A percentile compares a stretch with the other conserved stretches of the same genome.
These are phyloP conservation scores for Dryococelus australis DNA, from an alignment of 2,888 invertebrate species.

Conservation along the genomic window DNA sequence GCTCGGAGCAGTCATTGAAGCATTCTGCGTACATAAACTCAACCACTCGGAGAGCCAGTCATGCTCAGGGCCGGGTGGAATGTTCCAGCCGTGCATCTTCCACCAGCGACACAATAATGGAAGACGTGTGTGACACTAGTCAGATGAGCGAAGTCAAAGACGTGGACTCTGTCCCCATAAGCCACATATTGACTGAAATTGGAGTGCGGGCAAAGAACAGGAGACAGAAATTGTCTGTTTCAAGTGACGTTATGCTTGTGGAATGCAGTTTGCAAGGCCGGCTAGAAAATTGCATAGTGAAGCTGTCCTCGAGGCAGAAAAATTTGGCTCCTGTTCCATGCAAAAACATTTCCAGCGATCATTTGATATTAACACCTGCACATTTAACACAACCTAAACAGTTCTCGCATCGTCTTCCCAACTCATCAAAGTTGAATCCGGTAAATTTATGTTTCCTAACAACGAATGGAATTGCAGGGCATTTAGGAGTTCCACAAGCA, in stretches of 20 bases:
- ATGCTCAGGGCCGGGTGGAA: neutral
- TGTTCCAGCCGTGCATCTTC: neutral
- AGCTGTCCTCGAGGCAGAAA: conserved; percentile 38
- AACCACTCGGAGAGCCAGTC: neutral
- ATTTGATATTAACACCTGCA: neutral
- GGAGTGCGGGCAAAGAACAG: conserved; percentile 32
- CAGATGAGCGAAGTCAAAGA: neutral
- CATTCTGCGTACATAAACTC: conserved; percentile 23
- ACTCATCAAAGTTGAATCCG: conserved; percentile 52
- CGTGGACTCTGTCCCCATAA: neutral
- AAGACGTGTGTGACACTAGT: neutral
- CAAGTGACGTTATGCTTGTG: conserved; percentile 41
- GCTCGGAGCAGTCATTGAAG: conserved; percentile 41
- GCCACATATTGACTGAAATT: conserved; percentile 31
- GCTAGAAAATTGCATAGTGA: conserved; percentile 49
- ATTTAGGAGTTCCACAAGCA: neutral
- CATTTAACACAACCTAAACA: neutral
- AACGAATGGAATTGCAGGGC: conserved; percentile 49
- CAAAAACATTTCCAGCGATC: neutral
- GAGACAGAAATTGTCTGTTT: conserved; percentile 18
- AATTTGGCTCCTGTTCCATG: neutral
- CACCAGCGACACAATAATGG: neutral
- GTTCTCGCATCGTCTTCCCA: neutral
- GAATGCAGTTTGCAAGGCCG: conserved; percentile 48
- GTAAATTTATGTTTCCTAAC: conserved; percentile 54